Conservation (phyloP, 30 jellyfish, hydroid and myxozoan genomes). For the Aurelia aurita region DNA sequence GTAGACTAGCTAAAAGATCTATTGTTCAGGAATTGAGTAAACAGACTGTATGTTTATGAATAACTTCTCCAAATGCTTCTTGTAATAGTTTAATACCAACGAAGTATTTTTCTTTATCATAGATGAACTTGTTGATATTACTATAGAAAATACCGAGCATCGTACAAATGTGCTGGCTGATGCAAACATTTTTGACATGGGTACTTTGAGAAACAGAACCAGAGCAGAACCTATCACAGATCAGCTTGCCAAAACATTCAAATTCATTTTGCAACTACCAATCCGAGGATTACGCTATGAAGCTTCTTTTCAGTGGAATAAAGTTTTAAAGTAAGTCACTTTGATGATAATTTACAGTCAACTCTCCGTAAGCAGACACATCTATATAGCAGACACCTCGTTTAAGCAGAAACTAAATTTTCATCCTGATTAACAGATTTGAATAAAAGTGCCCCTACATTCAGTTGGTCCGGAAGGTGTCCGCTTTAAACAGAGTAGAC, state of each 20-base stretch:
- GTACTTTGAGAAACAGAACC: conserved; percentile 35
- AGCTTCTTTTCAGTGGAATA: neutral
- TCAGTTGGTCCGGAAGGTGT: too few species aligned
- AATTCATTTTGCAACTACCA: conserved; percentile 1
- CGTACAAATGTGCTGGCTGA: conserved; percentile 21
- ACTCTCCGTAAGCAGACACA: too few species aligned
- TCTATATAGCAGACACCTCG: too few species aligned
- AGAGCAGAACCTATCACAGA: conserved; percentile 11
- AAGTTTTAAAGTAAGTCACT: conserved; percentile 6
- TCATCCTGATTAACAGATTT: too few species aligned
- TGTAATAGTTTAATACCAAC: neutral
- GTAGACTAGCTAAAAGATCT: too few species aligned
- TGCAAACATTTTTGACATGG: conserved; percentile 46
- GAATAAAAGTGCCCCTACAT: too few species aligned
- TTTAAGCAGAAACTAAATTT: too few species aligned
- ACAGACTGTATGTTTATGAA: neutral
- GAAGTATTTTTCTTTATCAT: neutral
- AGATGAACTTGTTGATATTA: conserved; percentile 51
- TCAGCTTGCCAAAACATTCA: neutral
- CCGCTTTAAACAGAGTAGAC: too few species aligned
- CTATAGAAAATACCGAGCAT: conserved; percentile 3
- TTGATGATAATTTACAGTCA: neutral
- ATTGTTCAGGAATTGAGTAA: too few species aligned
- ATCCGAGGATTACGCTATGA: conserved; percentile 11
- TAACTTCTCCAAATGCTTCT: neutral